Evolutionary conservation across 2,888 invertebrate species (phyloP), one percentile per base, ranked within the genome.

Genomic region (Tipula helvola): DNA sequence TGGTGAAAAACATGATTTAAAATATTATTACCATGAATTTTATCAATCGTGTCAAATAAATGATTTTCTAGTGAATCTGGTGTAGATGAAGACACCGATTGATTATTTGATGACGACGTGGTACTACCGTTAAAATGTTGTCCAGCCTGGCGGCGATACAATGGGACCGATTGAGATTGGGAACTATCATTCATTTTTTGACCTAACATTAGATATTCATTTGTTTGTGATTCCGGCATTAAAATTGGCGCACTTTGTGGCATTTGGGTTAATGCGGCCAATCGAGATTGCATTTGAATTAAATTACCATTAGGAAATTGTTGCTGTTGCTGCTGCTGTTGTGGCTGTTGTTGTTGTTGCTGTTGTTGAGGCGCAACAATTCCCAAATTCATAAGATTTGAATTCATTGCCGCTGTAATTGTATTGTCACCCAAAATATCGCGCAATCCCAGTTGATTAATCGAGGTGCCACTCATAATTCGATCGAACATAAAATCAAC

Each of bases 71-170:
- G 57, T 10, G 42, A 57, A 36, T 86, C 90, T 0, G 89, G 89
- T 18, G 90, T 89, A 12, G 89, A 89, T 4, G 89, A 89, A 16
- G 89, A 86, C n/a, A 89, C 88, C 16, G 89, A 89, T 83, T 89
- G 89, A 12, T 88, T 89, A 85, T 89, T 88, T 86, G 89, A 88
- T 18, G 88, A 88, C 36, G 88, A 86, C 41, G 87, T 87, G 18
- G 52, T 86, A 87, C 87, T 89, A 7, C 90, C 90, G 87, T 91
- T 91, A 18, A 90, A 90, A 88, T 90, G 89, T 86, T 88, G 88
- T 18, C 88, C 88, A 5, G 91, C 91, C 88, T 93, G 93, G 1
- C 93, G 90, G 28, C 92, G 90, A 88, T 93, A 93, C 52, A 93
- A 90, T 2, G 93, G 93, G 87, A 92, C 91, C 3, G 92, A 92